Conservation (phyloP, 2,113 vertebrate genomes). For the Merops nubicus region DNA sequence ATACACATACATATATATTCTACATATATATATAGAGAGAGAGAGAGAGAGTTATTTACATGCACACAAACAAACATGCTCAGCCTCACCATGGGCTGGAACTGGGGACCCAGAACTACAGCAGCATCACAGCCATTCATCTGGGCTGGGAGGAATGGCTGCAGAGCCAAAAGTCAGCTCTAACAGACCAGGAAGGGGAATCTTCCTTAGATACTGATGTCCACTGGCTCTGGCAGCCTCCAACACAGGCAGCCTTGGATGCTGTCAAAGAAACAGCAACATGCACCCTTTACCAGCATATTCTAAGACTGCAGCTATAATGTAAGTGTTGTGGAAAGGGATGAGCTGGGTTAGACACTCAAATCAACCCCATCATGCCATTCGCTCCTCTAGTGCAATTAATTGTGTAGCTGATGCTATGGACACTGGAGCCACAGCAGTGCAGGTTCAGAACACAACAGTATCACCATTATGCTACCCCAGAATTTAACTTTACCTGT, state of each 20-base stretch:
- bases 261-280: not conserved
- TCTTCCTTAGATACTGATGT: not conserved
- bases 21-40: not conserved
- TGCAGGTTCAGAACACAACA: not conserved
- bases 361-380: not conserved
- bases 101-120: not conserved
- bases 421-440: not conserved
- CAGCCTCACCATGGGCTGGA: not conserved
- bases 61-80: not conserved
- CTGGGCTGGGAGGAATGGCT: rapidly evolving
- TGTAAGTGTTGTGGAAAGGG: not conserved
- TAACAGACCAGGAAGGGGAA: not conserved
- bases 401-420: not conserved
- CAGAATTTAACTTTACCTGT: not conserved
- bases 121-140: not conserved
- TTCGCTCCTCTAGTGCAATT: not conserved
- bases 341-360: not conserved
- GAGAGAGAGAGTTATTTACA: not conserved
- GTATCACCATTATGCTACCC: not conserved
- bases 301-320: not conserved
- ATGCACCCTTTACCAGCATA: not conserved
- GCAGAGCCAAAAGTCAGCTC: not conserved
- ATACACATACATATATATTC: not conserved
- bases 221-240: not conserved
- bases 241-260: not conserved